Evolutionary conservation across 2,113 vertebrate genomes (phyloP), one percentile per base, ranked within the genome.

Genomic region (Pelodiscus sinensis): DNA sequence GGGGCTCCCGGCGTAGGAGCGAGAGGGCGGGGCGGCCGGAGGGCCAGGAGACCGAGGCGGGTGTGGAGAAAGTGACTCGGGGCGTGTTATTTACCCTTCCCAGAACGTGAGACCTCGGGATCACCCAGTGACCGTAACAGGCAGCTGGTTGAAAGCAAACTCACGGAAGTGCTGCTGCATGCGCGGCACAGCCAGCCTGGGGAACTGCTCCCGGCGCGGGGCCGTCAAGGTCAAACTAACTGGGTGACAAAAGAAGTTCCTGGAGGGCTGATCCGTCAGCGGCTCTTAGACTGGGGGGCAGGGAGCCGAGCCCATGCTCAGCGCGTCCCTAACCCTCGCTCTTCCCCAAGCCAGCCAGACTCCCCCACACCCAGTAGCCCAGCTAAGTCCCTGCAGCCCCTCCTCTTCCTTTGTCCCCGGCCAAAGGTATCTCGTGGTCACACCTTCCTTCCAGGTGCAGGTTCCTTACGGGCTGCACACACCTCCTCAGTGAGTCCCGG

Each of bases 211-310:
- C 52, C 8, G 31, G 15, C 31, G 4, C 15, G 62, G 29, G 15
- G 31, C 9, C n/a, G 62, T n/a, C 29, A 68, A 18, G 31, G 62
- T 16, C 29, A 68, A 65, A 65, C 13, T 65, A 65, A 68, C 7
- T 9, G 65, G 65, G 8, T 68, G 19, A 68, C 3, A 35, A 68
- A 35, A 68, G 31, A 2, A 68, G 9, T 35, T 68, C 65, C 2
- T 2, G 9, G 31, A 68, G 65, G 18, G 1, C 4, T n/a, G 65
- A 16, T 4, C 65, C 31, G 19, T 1, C 65, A n/a, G 2, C 19
- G 65, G 65, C 65, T n/a, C 4, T 35, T 68, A 35, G 65, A 31
- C 65, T 8, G 8, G 29, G 9, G 62, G 62, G 3, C 62, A 68
- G 65, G 65, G 16, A 68, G 1, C 3, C 29, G 16, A 14, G 10